Conservation (phyloP, 2,113 vertebrate species). For the Gallinago undulata region DNA sequence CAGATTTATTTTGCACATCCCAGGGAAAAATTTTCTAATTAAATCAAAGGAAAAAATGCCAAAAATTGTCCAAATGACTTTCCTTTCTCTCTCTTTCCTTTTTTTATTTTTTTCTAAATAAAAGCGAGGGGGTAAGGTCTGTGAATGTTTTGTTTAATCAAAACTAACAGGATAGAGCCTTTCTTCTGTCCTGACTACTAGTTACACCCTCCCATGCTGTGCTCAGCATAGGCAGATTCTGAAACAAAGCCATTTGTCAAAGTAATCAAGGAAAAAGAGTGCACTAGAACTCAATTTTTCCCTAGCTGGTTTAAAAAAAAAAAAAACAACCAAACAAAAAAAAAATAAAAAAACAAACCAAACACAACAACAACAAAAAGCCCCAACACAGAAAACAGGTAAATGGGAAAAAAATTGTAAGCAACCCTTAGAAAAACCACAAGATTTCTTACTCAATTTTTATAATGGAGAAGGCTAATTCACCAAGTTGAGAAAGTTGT, state of each 20-base stretch:
- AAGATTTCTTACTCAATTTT: background rate
- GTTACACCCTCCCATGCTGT: background rate
- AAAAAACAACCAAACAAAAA: background rate
- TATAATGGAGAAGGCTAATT: background rate
- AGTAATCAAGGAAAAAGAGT: background rate
- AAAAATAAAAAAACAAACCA: too few species aligned
- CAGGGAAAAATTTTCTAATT: background rate
- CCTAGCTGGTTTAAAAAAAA: background rate
- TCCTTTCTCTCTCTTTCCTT: background rate
- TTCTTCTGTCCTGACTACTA: background rate
- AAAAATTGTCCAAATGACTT: background rate
- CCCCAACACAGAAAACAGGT: rapidly evolving
- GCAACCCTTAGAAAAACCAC: background rate
- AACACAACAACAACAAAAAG: background rate
- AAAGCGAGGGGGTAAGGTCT: background rate
- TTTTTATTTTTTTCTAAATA: background rate
- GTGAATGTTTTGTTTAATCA: background rate
- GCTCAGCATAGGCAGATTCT: background rate
- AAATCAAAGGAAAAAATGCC: background rate
- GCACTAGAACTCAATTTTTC: background rate
- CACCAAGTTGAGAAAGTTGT: background rate
- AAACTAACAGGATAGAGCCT: background rate
- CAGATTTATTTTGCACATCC: background rate
- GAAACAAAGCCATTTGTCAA: background rate
- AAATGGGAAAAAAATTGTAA: background rate